Percentiles rank a stretch among this genome's conserved stretches.
These are phyloP conservation scores for Protobothrops mucrosquamatus DNA, from an alignment of 2,113 vertebrate genomes.

Conservation along the genomic window DNA sequence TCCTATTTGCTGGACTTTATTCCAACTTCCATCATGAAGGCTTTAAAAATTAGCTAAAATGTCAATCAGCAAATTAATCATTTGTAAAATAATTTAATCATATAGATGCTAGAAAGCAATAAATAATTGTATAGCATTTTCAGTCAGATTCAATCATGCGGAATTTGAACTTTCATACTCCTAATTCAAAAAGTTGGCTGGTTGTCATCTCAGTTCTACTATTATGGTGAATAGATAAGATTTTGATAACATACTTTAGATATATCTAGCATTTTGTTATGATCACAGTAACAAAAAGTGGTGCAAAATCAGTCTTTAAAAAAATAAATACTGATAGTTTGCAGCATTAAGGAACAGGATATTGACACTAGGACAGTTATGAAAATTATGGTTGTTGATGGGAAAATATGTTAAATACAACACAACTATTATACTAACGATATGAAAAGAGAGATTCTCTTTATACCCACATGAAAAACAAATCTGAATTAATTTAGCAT, in stretches of 20 bases:
- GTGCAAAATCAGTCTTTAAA: constrained; percentile 72
- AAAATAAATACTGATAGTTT: constrained; percentile 74
- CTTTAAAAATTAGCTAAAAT: constrained; percentile 50
- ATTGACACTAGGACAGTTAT: constrained; percentile 54
- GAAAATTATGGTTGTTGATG: constrained; percentile 48
- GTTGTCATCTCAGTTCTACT: constrained; percentile 53
- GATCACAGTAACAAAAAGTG: constrained; percentile 74
- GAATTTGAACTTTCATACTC: constrained; percentile 57
- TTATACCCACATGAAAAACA: constrained; percentile 48
- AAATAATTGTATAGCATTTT: constrained; percentile 53
- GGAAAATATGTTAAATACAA: constrained; percentile 48
- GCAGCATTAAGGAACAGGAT: constrained; percentile 72
- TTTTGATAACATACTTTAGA: constrained; percentile 56
- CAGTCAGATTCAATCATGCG: constrained; percentile 66
- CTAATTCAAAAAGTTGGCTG: constrained; percentile 47
- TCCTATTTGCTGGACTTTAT: constrained; percentile 35
- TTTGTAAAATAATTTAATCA: constrained; percentile 53
- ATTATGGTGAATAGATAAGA: constrained; percentile 54
- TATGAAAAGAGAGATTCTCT: constrained; percentile 55
- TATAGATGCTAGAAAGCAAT: constrained; percentile 64
- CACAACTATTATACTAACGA: constrained; percentile 51
- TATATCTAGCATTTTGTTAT: constrained; percentile 60
- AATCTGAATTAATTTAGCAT: constrained; percentile 56
- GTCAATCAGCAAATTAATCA: constrained; percentile 44
- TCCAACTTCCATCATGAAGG: constrained; percentile 43